Base-by-base conservation (phyloP, 2,113 vertebrate species). In the Sylvia atricapilla region DNA sequence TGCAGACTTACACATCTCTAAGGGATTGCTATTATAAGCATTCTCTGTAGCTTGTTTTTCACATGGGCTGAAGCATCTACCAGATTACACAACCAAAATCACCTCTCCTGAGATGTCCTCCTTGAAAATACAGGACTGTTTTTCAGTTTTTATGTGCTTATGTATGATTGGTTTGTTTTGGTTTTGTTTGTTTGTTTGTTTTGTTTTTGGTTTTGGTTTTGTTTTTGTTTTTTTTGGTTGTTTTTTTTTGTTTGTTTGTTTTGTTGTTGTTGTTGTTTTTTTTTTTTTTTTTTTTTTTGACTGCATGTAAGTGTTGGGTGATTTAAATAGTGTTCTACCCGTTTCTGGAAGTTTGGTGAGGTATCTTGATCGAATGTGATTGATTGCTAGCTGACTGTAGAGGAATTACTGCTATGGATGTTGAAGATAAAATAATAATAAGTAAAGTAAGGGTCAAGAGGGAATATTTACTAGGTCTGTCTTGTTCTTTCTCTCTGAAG, bases 1-100 rank as follows among this genome's bases (percentile, higher is more conserved):
- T 2, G 7, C 1, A 2, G 35, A 3, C 10, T 1, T 9, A 0
- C 15, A 2, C 30, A 15, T 35, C 12, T 37, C 14, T 18, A 9
- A 50, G 20, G 46, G 10, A 1, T 7, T 6, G 10, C 24, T 59
- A 0, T 28, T 70, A 11, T 19, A 4, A 16, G 2, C 52, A 9
- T 31, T 63, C 17, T 10, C 1, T 13, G 15, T 47, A 19, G 15
- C 47, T 28, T 56, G 22, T 37, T 69, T 90, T 80, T 62, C 24
- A 44, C 39, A 1, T 4, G 12, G 43, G 21, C 80, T 44, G 58
- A 46, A 35, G 35, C 25, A 20, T 24, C 15, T 52, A 4, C 12
- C 3, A 16, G 17, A 1, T 58, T n/a, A 18, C 15, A 4, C 2
- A 9, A 25, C 15, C 49, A 30, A n/a, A 58, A 14, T 0, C 11